Evolutionary conservation across 2,888 invertebrate genomes (phyloP), one percentile per base, ranked within the genome.

Genomic region (Nezara viridula): DNA sequence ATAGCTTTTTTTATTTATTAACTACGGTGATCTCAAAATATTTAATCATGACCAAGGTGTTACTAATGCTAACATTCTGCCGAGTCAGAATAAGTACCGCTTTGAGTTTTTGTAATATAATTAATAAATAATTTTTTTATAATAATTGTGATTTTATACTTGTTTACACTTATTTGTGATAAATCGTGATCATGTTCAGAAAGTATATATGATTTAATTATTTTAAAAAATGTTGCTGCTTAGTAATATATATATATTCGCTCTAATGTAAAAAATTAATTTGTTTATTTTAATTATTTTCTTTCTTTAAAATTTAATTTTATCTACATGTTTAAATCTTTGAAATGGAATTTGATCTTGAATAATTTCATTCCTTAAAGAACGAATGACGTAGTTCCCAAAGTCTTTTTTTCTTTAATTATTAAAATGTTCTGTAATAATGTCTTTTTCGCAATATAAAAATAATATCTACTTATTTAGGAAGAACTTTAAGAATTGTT

Each of bases 111-210:
- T 81, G 44, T 81, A 81, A 81, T 81, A n/a, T 44, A 81, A n/a
- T 44, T 47, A 44, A 47, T 24, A n/a, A 44, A 44, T 37, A 24
- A 40, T 47, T 81, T 81, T 81, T 81, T 81, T 44, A 86, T 86
- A 55, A 86, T 55, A 27, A 86, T 86, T 86, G 86, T 86, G 86
- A 86, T 86, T 86, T 86, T 86, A 55, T 86, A 86, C 60, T 86
- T 86, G 6, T 86, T 86, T 86, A 86, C 86, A 86, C 55, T 44
- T 86, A 86, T 86, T 86, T 86, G 86, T 86, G 86, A 86, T 86
- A 86, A 86, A 55, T 86, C 86, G 86, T 86, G 86, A 86, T 86
- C 86, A 49, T 86, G 40, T 86, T 86, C 32, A 55, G 60, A 86
- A 55, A 86, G 86, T 60, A 55, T 86, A 86, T 55, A 60, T 86